These are phyloP conservation scores for Nasua narica DNA, from an alignment of 2,797 vertebrate genomes.

Conservation along the genomic window DNA sequence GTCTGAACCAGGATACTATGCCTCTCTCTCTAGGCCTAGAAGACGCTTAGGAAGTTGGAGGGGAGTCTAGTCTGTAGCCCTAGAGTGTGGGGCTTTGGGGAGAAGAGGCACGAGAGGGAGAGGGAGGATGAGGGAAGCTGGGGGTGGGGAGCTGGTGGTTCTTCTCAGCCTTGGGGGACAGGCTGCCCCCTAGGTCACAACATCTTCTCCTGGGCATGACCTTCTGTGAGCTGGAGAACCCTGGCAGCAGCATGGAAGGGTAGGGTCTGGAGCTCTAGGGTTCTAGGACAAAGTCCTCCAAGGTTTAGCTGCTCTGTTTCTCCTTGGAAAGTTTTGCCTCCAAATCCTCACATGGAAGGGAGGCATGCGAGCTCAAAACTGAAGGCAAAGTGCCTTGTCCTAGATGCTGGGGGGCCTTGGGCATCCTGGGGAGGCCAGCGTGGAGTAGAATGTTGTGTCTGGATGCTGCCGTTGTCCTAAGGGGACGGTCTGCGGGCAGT, in stretches of 20 bases:
- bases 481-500: constrained; percentile 78
- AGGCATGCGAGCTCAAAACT: neutral
- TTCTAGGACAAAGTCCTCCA: neutral
- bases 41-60: neutral
- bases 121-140: accelerated
- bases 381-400: neutral
- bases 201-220: neutral
- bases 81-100: neutral
- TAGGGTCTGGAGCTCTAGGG: neutral
- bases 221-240: neutral
- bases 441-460: constrained; percentile 69
- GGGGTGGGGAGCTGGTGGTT: neutral
- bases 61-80: neutral
- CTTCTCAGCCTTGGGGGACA: neutral
- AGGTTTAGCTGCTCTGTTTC: neutral
- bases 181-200: neutral
- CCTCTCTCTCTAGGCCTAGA: neutral
- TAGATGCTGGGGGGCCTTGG: constrained; percentile 51
- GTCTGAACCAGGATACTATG: neutral
- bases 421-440: constrained; percentile 59
- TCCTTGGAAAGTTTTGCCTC: neutral
- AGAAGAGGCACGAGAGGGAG: neutral
- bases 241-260: neutral
- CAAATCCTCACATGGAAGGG: neutral
- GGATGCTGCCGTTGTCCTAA: constrained; percentile 75